Evolutionary conservation across 1,140 invertebrate species (phyloP).

Genomic region (Diachasma alloeum): DNA sequence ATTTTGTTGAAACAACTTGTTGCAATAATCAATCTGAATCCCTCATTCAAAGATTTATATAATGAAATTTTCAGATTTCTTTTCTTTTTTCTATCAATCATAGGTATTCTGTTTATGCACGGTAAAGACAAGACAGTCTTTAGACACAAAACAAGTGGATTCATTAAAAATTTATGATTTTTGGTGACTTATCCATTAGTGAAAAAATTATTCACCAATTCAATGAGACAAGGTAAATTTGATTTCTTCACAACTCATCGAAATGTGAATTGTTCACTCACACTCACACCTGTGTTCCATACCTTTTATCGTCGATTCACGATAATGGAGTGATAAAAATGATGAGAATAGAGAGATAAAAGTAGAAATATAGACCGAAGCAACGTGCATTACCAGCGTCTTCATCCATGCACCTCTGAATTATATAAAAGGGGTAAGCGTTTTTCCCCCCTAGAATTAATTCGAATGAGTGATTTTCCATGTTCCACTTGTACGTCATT

Average conservation of each 20-base stretch:
- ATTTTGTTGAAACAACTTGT: background rate
- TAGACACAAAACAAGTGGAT: no score
- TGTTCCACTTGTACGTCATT: background rate
- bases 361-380: background rate
- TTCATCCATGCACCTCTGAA: background rate
- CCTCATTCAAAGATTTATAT: background rate
- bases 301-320: conserved; percentile 6
- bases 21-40: background rate
- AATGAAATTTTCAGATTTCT: background rate
- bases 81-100: no score
- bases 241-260: no score
- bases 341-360: background rate
- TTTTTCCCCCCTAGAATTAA: background rate
- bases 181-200: no score
- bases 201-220: no score
- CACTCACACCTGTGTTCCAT: conserved; percentile 16
- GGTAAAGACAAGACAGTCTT: no score
- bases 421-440: background rate
- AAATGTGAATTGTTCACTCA: background rate
- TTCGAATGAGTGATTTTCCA: background rate
- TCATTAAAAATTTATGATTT: no score
- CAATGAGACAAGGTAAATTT: no score
- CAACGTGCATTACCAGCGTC: background rate
- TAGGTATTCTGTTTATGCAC: no score
- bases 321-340: conserved; percentile 12